Base-by-base conservation (phyloP, 2,888 invertebrate genomes). In the Conops quadrifasciatus region DNA sequence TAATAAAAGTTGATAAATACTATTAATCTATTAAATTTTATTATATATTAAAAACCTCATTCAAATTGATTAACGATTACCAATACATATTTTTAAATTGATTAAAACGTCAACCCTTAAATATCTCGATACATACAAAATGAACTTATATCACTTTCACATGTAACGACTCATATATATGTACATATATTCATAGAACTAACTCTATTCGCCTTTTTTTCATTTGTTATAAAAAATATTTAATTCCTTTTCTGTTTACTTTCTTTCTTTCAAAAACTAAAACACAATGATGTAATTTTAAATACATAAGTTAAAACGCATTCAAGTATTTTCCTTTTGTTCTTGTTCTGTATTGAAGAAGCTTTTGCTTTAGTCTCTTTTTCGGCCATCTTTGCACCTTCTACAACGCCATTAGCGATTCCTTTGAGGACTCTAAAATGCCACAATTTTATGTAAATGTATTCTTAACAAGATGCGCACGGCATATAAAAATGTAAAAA, bases 341-440 rank as follows among this genome's bases (percentile, higher is more conserved):
- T 21, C 5, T 51, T 51, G 3, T 49, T 26, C n/a, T 2, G 0
- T n/a, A 64, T 16, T 26, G 26, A 58, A 26, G 53, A 30, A 36
- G 53, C 53, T 53, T 53, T 66, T 53, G 19, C 36, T 53, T 66
- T 21, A 53, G 36, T 53, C 36, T 66, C 66, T 53, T 66, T 66
- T 66, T 53, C 66, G 51, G 66, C 66, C 36, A 53, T 66, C 53
- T 66, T 53, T 63, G n/a, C 53, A 21, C 53, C 36, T 66, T 36
- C 19, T 26, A 53, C 51, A 66, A 66, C 36, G 21, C 53, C 66
- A 66, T 66, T 66, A 66, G 66, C 51, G 56, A 66, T 49, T 53
- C 36, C n/a, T 66, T 36, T 36, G 28, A 36, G 16, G 66, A 30
- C 36, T 30, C 47, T 26, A 63, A 21, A 63, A 47, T 45, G 47